Percentiles rank a stretch among this genome's conserved stretches.
These are phyloP conservation scores for Enchytraeus crypticus DNA, from an alignment of 2,888 invertebrate species.

Conservation along the genomic window DNA sequence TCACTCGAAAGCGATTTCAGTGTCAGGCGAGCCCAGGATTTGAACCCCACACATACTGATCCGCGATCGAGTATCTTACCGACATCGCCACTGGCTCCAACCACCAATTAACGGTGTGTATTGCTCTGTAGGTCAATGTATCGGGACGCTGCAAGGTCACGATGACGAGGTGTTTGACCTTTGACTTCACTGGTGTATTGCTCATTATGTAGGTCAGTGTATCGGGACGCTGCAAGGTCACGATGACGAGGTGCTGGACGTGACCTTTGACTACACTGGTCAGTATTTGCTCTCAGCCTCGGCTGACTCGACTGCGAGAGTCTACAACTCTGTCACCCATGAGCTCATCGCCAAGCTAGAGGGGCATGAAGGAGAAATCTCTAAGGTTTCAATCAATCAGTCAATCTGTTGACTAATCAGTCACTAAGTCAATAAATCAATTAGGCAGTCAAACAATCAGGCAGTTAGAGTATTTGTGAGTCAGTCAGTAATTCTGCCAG, in stretches of 20 bases:
- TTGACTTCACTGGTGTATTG: slow-evolving; percentile 71
- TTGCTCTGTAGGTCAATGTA: slow-evolving; percentile 34
- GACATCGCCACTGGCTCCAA: too few species aligned
- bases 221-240: slow-evolving; percentile 46
- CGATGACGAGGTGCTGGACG: slow-evolving; percentile 59
- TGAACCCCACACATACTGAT: too few species aligned
- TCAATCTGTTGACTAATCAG: too few species aligned
- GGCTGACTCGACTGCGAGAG: slow-evolving; percentile 65
- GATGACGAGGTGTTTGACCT: slow-evolving; percentile 61
- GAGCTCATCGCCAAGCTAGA: slow-evolving; percentile 41
- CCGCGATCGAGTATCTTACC: too few species aligned
- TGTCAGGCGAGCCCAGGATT: too few species aligned
- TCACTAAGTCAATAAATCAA: too few species aligned
- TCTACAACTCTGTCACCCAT: slow-evolving; percentile 58
- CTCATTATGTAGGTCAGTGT: slow-evolving; percentile 33
- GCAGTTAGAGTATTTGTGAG: too few species aligned
- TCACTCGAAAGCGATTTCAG: too few species aligned
- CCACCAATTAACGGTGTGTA: too few species aligned
- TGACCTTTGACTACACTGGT: slow-evolving; percentile 68
- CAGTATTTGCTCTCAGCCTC: slow-evolving; percentile 65
- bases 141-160: slow-evolving; percentile 46
- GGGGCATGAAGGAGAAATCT: slow-evolving; percentile 49
- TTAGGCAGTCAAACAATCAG: too few species aligned
- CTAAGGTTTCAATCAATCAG: slow-evolving; percentile 46
- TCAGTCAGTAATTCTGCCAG: too few species aligned